Evolutionary conservation across 37 sponge, comb jelly and placozoan genomes (phyloP).

Genomic region (Beroe ovata): DNA sequence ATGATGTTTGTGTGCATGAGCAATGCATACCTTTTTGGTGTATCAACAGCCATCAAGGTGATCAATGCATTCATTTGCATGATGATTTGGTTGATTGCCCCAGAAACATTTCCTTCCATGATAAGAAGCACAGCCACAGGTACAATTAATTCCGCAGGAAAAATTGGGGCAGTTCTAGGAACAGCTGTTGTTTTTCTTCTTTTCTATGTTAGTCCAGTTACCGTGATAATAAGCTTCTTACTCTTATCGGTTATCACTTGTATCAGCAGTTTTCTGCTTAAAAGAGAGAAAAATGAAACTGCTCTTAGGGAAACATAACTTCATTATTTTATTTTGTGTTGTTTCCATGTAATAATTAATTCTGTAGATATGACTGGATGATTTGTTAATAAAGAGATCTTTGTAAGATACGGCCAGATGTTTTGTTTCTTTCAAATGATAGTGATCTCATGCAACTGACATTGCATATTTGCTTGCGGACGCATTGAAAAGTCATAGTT

Average conservation of each 20-base stretch:
- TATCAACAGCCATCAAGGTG: background rate
- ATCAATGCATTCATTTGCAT: slow-evolving; percentile 1
- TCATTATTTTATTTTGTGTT: background rate
- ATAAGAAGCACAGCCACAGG: slow-evolving; percentile 41
- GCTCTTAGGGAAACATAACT: background rate
- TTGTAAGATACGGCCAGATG: no score
- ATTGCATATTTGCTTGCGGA: no score
- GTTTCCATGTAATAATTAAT: no score
- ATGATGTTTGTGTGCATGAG: slow-evolving; percentile 19
- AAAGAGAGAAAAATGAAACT: slow-evolving; percentile 14
- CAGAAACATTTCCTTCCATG: slow-evolving; percentile 47
- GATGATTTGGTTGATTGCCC: slow-evolving; percentile 22
- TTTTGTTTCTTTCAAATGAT: no score
- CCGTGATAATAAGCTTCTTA: background rate
- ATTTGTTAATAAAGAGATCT: no score
- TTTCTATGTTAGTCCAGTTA: slow-evolving; percentile 19
- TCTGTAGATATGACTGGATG: no score
- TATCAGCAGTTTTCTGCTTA: background rate
- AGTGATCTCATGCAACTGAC: no score
- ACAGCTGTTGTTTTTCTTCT: slow-evolving; percentile 20
- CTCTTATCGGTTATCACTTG: background rate
- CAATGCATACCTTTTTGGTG: slow-evolving; percentile 6
- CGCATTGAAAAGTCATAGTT: no score
- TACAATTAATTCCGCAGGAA: slow-evolving; percentile 35
- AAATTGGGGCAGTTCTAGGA: slow-evolving; percentile 16